A percentile compares a stretch with the other conserved stretches of the same genome.
Evolutionary conservation across 2,888 invertebrate genomes (phyloP).

Genomic region (Stomorhina lunata): DNA sequence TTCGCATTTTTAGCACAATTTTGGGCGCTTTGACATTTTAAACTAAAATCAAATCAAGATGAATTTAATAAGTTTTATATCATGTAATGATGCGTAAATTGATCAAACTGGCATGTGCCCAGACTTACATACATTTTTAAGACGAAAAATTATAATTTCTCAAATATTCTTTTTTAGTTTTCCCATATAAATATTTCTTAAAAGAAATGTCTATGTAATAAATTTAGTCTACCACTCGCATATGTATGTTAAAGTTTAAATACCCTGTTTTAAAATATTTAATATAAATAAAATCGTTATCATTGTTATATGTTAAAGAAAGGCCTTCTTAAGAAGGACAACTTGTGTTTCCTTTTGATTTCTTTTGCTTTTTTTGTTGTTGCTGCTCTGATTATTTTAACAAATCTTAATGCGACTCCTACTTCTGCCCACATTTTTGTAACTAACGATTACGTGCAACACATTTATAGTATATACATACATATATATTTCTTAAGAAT

Average conservation of each 20-base stretch:
- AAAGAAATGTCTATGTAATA: no score
- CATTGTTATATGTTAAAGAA: neutral
- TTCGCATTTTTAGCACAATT: no score
- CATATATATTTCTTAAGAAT: neutral
- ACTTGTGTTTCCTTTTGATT: slow-evolving; percentile 15
- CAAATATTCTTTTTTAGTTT: no score
- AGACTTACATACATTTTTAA: no score
- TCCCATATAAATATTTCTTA: no score
- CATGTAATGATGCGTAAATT: no score
- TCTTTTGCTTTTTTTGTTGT: neutral
- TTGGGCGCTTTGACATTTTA: no score
- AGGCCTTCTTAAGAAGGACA: slow-evolving; percentile 6
- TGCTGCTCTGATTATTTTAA: neutral
- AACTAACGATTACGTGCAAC: slow-evolving; percentile 23
- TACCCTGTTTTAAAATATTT: slow-evolving; percentile 16
- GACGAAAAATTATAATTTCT: no score
- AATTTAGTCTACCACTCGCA: neutral
- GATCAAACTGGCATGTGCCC: no score
- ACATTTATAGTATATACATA: no score
- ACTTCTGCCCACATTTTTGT: neutral
- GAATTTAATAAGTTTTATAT: no score
- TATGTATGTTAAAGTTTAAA: slow-evolving; percentile 40
- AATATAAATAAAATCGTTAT: slow-evolving; percentile 30
- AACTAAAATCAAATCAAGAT: no score
- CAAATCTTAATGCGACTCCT: neutral